Percentiles rank a stretch among this genome's conserved stretches.
Conservation (phyloP, 2,888 invertebrate species). For the Orthosia cruda region DNA sequence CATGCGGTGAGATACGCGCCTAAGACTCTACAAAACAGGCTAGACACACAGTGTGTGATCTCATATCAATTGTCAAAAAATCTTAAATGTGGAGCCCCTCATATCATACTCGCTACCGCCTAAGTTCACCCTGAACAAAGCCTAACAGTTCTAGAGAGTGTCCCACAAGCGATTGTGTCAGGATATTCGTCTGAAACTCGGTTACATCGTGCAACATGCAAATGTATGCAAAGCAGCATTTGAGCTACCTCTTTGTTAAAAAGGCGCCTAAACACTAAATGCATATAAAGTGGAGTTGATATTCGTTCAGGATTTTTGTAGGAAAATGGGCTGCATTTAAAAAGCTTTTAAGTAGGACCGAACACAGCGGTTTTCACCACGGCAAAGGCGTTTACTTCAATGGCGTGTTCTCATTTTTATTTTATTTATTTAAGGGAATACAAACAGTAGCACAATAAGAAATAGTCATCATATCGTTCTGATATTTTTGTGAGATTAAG, state of each 20-base stretch:
- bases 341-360: background rate
- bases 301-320: constrained; percentile 23
- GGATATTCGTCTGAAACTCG: constrained; percentile 54
- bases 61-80: no score
- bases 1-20: no score
- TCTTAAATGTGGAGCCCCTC: no score
- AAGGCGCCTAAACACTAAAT: constrained; percentile 41
- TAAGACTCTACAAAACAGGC: no score
- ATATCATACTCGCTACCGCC: background rate
- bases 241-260: constrained; percentile 44
- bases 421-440: no score
- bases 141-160: constrained; percentile 7
- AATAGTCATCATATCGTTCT: no score
- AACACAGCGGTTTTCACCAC: background rate
- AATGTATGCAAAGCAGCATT: constrained; percentile 62
- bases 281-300: constrained; percentile 37
- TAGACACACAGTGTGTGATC: no score
- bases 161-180: constrained; percentile 49
- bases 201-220: constrained; percentile 60
- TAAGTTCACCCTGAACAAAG: background rate
- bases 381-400: background rate
- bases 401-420: background rate
- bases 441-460: no score
- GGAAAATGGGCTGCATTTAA: constrained; percentile 25
- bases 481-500: no score